These are phyloP conservation scores for Drosophila barbarae DNA, from an alignment of 2,888 invertebrate species.

Conservation along the genomic window DNA sequence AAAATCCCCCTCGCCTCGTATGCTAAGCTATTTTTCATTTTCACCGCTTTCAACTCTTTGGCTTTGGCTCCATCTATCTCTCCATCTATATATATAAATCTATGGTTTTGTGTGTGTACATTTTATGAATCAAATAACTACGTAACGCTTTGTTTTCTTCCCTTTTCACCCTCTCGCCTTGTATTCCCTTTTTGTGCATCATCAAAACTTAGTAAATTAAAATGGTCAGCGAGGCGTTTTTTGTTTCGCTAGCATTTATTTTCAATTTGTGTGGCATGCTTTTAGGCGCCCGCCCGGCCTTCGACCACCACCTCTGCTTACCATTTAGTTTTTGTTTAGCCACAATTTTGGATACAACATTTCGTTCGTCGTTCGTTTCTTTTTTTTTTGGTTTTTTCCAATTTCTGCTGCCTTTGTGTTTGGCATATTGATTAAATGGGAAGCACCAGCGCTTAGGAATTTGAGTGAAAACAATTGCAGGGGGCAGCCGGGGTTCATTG, in stretches of 20 bases:
- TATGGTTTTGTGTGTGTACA: conserved; percentile 19
- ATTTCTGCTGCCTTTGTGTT: conserved; percentile 52
- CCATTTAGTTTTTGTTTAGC: conserved; percentile 69
- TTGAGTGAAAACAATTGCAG: conserved; percentile 43
- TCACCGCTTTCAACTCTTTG: conserved; percentile 50
- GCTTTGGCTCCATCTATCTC: conserved; percentile 10
- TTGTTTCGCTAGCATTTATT: conserved; percentile 59
- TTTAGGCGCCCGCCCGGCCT: conserved; percentile 51
- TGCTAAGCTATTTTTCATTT: conserved; percentile 59
- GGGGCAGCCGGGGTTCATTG: conserved; percentile 50
- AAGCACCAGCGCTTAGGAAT: conserved; percentile 24
- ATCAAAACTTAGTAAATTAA: conserved; percentile 69
- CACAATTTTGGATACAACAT: conserved; percentile 48
- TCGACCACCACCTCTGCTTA: conserved; percentile 27
- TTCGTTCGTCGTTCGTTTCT: conserved; percentile 2
- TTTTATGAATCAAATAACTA: conserved; percentile 23
- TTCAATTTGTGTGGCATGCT: conserved; percentile 65
- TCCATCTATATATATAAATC: neutral
- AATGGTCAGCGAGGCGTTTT: conserved; percentile 64
- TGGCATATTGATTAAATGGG: conserved; percentile 69
- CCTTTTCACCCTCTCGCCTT: conserved; percentile 5
- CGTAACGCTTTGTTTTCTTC: conserved; percentile 11
- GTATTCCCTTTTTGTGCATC: conserved; percentile 44
- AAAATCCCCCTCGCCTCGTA: conserved; percentile 31
- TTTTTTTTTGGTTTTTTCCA: neutral